Evolutionary conservation across 35 echinoderm and acorn worm species (phyloP).

Genomic region (Lytechinus variegatus): DNA sequence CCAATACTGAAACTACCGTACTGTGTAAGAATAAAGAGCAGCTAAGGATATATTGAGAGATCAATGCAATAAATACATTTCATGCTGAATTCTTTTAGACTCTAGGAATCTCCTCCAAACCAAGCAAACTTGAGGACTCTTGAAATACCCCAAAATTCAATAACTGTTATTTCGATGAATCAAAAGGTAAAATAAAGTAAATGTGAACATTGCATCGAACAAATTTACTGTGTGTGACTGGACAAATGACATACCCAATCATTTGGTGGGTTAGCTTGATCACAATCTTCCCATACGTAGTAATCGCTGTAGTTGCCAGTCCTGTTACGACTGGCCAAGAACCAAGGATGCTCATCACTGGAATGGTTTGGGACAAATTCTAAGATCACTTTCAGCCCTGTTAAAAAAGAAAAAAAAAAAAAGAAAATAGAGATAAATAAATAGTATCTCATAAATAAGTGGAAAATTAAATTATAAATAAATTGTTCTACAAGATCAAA

Average conservation of each 20-base stretch:
- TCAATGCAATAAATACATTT: too few species aligned
- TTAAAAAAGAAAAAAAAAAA: not conserved
- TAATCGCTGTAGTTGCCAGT: conserved; percentile 75
- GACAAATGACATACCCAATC: conserved; percentile 65
- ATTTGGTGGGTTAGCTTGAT: conserved; percentile 67
- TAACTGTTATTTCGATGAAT: too few species aligned
- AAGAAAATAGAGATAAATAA: not conserved
- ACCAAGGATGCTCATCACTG: conserved; percentile 92
- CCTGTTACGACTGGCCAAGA: conserved; percentile 59
- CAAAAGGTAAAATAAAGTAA: too few species aligned
- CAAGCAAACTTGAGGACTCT: too few species aligned
- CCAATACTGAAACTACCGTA: too few species aligned
- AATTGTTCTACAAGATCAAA: not conserved
- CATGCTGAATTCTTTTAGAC: too few species aligned
- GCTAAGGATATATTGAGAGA: too few species aligned
- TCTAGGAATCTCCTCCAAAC: too few species aligned
- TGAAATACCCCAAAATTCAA: too few species aligned
- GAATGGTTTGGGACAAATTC: conserved; percentile 97
- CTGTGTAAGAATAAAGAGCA: too few species aligned
- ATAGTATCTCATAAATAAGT: not conserved
- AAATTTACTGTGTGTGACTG: too few species aligned
- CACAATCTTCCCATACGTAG: conserved; percentile 74
- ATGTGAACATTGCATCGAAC: too few species aligned
- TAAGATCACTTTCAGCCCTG: conserved; percentile 84
- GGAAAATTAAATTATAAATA: not conserved